A percentile compares a stretch with the other conserved stretches of the same genome.
These are phyloP conservation scores for Perccottus glenii DNA, from an alignment of 2,113 vertebrate genomes.

Conservation along the genomic window DNA sequence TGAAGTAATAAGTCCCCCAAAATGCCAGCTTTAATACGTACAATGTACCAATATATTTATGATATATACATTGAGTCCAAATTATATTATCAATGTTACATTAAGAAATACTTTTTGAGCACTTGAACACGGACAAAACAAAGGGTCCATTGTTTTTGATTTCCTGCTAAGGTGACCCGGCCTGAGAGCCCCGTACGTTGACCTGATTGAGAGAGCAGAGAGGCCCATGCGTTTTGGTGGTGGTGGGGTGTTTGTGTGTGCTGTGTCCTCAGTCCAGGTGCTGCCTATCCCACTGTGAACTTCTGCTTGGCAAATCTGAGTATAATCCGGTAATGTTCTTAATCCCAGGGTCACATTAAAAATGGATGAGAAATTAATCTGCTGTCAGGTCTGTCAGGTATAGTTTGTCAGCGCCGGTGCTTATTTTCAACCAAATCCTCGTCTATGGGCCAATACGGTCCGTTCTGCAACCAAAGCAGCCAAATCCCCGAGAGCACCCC, in stretches of 20 bases:
- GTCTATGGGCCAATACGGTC: conserved; percentile 37
- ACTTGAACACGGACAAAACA: background rate
- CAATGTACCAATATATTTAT: too few species aligned
- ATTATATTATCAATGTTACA: background rate
- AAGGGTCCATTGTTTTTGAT: background rate
- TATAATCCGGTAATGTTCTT: conserved; percentile 76
- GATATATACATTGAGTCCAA: too few species aligned
- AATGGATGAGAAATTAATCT: conserved; percentile 78
- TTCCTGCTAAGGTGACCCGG: background rate
- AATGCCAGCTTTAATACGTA: too few species aligned
- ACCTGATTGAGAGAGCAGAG: background rate
- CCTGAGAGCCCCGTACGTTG: background rate
- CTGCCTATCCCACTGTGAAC: conserved; percentile 63
- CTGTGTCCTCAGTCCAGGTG: conserved; percentile 67
- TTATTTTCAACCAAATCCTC: conserved; percentile 66
- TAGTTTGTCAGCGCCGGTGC: conserved; percentile 53
- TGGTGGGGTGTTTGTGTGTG: conserved; percentile 21
- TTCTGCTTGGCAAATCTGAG: conserved; percentile 71
- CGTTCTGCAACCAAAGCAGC: conserved; percentile 35
- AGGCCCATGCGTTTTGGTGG: too few species aligned
- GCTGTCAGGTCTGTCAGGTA: conserved; percentile 71
- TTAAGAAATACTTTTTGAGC: background rate
- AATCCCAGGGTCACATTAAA: conserved; percentile 78
- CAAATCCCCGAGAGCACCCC: conserved; percentile 50
- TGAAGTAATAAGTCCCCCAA: too few species aligned